Evolutionary conservation across 2,797 vertebrate genomes (phyloP).

Genomic region (Fistularia tabacaria): DNA sequence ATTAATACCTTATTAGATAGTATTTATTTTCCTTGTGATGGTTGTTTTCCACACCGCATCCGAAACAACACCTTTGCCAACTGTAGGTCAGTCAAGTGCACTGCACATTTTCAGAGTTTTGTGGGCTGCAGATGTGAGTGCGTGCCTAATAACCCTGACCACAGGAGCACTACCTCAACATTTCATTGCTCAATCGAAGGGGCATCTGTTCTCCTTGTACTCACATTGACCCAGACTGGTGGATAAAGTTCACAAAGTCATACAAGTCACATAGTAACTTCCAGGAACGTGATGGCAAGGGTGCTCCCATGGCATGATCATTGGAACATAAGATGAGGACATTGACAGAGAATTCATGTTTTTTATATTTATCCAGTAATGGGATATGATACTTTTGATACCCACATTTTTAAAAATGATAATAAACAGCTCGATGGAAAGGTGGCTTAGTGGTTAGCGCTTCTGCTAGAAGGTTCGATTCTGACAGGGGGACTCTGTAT

Average conservation of each 20-base stretch:
- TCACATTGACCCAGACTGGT: conserved; percentile 50
- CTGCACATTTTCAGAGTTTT: conserved; percentile 25
- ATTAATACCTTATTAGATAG: conserved; percentile 26
- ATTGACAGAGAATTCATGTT: too few relatives aligned
- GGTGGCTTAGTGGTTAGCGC: too few relatives aligned
- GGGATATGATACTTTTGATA: too few relatives aligned
- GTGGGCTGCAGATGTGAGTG: conserved; percentile 53
- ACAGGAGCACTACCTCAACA: conserved; percentile 53
- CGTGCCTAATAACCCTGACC: conserved; percentile 62
- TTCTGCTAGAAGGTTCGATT: too few relatives aligned
- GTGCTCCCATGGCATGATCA: not conserved
- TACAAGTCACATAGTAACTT: conserved; percentile 45
- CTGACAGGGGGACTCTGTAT: too few relatives aligned
- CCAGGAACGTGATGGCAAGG: conserved; percentile 10
- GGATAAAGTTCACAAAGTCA: conserved; percentile 65
- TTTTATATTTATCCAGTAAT: too few relatives aligned
- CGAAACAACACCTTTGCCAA: conserved; percentile 7
- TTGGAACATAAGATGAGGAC: too few relatives aligned
- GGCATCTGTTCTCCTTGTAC: conserved; percentile 64
- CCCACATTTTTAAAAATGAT: too few relatives aligned
- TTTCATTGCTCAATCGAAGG: conserved; percentile 54
- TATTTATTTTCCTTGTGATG: conserved; percentile 12
- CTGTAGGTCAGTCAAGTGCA: conserved; percentile 9
- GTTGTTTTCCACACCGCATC: conserved; percentile 25
- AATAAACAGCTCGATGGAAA: too few relatives aligned